Base-by-base conservation (phyloP, 2,797 vertebrate species). In the Cheirogaleus major region DNA sequence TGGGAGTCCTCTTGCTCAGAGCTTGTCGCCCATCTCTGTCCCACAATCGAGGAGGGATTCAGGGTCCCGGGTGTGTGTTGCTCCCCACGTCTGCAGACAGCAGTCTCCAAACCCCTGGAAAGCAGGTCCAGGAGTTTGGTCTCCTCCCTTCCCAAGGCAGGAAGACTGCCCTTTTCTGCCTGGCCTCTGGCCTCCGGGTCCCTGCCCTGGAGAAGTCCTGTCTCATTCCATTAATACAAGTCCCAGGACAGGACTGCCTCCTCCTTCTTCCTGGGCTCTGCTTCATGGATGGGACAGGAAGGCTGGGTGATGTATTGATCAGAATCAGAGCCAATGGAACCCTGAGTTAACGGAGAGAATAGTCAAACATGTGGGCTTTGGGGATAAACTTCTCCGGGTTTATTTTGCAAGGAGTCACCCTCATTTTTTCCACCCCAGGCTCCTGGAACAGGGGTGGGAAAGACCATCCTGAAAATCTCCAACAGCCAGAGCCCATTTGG, bases 1-100 rank as follows among this genome's bases (percentile, higher is more conserved):
- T 89, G 96, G 95, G 96, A 97, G 97, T 76, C 93, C 96, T 96
- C 82, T 89, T 76, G 41, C 78, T 95, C 57, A 55, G 57, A 96
- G 83, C 81, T 76, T 48, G 87, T 95, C 91, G 96, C 94, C 96
- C 38, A 4, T 67, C 18, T 67, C 63, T 92, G 86, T 72, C 43
- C 5, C 30, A 43, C 0, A 13, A 35, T 45, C 41, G 25, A 11
- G 61, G 50, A 90, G 72, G 38, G 59, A 57, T 23, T 55, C 7
- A 15, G 48, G 59, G 27, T 85, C 48, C 35, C 27, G 55, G 17
- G 25, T 4, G 0, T 0, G 0, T 6, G 0, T 2, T 13, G 52
- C 55, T 61, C 32, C 45, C 45, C 76, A 84, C 55, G 23, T 50
- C 89, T 79, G 30, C 30, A 57, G 43, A 65, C 7, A 0, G 30